A percentile compares a stretch with the other conserved stretches of the same genome.
These are phyloP conservation scores for Nudaria mundana DNA, from an alignment of 2,888 invertebrate species.

Conservation along the genomic window DNA sequence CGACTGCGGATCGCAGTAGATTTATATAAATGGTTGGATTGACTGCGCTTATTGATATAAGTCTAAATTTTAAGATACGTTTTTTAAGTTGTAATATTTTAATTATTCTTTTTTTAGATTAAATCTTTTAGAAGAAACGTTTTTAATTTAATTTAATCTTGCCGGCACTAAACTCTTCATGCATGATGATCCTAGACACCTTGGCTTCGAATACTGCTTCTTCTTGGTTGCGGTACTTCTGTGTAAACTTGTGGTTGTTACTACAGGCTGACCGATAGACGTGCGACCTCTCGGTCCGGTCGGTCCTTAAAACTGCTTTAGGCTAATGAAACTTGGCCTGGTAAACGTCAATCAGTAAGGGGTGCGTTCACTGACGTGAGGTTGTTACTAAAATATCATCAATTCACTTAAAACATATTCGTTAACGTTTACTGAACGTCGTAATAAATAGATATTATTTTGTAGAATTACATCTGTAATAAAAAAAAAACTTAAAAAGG, in stretches of 20 bases:
- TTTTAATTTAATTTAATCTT: conserved; percentile 40
- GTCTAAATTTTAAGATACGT: conserved; percentile 39
- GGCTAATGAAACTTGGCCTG: conserved; percentile 10
- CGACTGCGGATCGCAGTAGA: conserved; percentile 30
- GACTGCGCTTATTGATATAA: conserved; percentile 41
- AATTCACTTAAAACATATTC: conserved; percentile 17
- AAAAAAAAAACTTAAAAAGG: conserved; percentile 1
- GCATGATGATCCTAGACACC: conserved; percentile 44
- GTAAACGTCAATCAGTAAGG: conserved; percentile 8
- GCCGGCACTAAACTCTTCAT: conserved; percentile 40
- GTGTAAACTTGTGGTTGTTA: conserved; percentile 39
- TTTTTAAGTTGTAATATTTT: conserved; percentile 50
- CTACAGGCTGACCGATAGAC: conserved; percentile 34
- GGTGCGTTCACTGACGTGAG: conserved; percentile 27
- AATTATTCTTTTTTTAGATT: conserved; percentile 44
- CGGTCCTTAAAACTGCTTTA: conserved; percentile 17
- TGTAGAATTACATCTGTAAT: neutral
- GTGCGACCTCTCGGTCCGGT: conserved; percentile 22
- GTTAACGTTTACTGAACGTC: conserved; percentile 15
- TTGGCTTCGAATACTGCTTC: conserved; percentile 42
- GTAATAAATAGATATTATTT: conserved; percentile 20
- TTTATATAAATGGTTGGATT: conserved; percentile 35
- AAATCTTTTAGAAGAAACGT: conserved; percentile 47
- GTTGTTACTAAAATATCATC: conserved; percentile 16
- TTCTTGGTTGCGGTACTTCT: conserved; percentile 50